Evolutionary conservation across 2,888 invertebrate species (phyloP), one percentile per base, ranked within the genome.

Genomic region (Melanchra persicariae): DNA sequence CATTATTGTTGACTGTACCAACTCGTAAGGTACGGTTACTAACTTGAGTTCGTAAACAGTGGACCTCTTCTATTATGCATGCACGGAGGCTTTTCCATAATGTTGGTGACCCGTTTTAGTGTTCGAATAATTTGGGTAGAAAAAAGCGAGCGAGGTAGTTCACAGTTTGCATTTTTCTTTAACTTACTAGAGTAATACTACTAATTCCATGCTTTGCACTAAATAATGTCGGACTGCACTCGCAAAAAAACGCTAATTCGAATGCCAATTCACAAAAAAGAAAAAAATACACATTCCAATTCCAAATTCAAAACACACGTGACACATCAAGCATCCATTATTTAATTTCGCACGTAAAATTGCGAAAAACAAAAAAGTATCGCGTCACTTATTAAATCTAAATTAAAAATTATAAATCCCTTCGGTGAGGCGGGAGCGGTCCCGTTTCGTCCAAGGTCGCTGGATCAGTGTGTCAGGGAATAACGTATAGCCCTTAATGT

Each of bases 361-460:
- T 73, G 70, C 9, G 34, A 61, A 51, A 54, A 68, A 54, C 24
- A 61, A 70, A 79, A 82, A 83, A 82, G 68, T 72, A 77, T 70
- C 61, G 54, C 70, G 66, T 74, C 83, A 75, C 81, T 45, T 85
- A 78, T 77, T 77, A 81, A 79, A 81, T 80, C 72, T 73, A 83
- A 83, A 83, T 83, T 85, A 83, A 83, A 83, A 85, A 83, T 75
- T 85, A 80, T 83, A 85, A 83, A 83, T 83, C 83, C 83, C 81
- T 83, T 70, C 52, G 74, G 85, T 84, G 78, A 60, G 70, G 68
- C 67, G 66, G 61, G 69, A 54, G 62, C 74, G 78, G 67, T 74
- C 78, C 65, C 70, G 61, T 70, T 75, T 71, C 59, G 79, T 82
- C 79, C 87, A 85, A 87, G 85, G 86, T 74, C 78, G 74, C 40